Conservation (phyloP, 2,797 vertebrate species). For the Chanos chanos region DNA sequence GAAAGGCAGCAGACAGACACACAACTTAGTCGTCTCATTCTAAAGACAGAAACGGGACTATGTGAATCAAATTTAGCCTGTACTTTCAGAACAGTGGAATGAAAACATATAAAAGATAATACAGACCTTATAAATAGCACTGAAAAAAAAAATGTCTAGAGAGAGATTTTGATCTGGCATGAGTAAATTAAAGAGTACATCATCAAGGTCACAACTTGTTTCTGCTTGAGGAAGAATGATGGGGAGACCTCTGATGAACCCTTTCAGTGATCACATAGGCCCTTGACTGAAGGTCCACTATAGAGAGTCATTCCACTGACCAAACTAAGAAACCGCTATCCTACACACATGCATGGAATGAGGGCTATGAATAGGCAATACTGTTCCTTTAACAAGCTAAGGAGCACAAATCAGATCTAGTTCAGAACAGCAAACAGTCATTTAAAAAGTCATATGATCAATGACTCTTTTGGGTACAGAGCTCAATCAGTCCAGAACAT, state of each 20-base stretch:
- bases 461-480: background rate
- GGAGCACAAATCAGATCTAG: background rate
- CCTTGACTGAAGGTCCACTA: background rate
- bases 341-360: background rate
- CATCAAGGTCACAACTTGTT: constrained; percentile 2
- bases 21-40: constrained; percentile 13
- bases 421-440: background rate
- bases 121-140: background rate
- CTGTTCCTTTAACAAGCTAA: background rate
- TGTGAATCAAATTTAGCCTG: background rate
- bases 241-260: background rate
- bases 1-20: background rate
- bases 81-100: background rate
- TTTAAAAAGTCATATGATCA: constrained; percentile 1
- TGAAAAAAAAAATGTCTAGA: background rate
- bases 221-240: background rate
- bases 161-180: background rate
- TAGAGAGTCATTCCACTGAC: background rate
- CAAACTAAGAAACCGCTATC: background rate
- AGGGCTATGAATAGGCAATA: background rate
- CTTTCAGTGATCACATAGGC: background rate
- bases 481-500: too few species aligned
- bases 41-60: constrained; percentile 6
- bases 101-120: background rate
- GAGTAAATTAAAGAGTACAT: constrained; percentile 3